Evolutionary conservation across 2,797 vertebrate species (phyloP), one percentile per base, ranked within the genome.

Genomic region (Coilia nasus): DNA sequence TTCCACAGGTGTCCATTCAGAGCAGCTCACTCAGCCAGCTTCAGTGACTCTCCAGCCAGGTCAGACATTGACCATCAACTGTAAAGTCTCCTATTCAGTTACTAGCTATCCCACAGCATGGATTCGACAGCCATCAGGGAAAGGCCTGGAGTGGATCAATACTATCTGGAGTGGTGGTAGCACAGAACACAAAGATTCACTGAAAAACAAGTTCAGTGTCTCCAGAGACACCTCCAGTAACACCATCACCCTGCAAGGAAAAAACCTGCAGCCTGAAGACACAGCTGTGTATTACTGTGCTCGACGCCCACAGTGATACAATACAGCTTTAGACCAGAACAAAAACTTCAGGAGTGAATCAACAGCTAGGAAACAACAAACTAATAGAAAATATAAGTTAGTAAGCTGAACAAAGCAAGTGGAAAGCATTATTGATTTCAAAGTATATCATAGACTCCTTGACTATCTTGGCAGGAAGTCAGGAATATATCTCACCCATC

Each of bases 271-370:
- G 83, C 25, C 67, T 83, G 44, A 80, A 62, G 85, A 86, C 85
- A 64, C 85, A 86, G 85, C 82, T 80, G 85, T 83, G 82, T 86
- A 86, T 86, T 83, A 86, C 78, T 83, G 85, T 64, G 85, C 85
- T 35, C 83, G 0, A 75, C 0, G 1, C 0, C 0, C 82, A 83
- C 85, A 83, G 56, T 86, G 85, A 83, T 14, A 86, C 0, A 86
- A 2, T 0, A 17, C 1, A 86, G 46, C 17, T 59, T 31, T 0
- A 10, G 19, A 31, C 15, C 62, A n/a, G 81, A 23, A 80, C 85
- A 86, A 86, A 86, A 83, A 83, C 54, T 54, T 3, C 50, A 3
- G 50, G 3, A 41, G 35, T 5, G 5, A 2, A 41, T 41, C 35
- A 41, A 5, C 35, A 41, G 35, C 5, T 41, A 41, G 2, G 5